phyloP scores from a whole-genome alignment of 1,140 invertebrate species.

The Drosophila auraria region DNA sequence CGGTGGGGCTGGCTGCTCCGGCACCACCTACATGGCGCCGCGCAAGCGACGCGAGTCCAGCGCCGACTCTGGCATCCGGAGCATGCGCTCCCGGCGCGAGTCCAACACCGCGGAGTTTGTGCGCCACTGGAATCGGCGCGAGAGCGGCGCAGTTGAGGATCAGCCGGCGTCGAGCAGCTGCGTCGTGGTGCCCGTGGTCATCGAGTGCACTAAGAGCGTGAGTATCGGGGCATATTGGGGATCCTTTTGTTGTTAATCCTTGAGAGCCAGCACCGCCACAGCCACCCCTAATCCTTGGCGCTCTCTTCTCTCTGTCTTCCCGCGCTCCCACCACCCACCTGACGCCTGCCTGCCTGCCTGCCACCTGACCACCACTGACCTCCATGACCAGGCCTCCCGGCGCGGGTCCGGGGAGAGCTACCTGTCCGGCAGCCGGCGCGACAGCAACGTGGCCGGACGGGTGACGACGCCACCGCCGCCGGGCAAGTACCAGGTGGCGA shows the following conservation, averaged over 20 bases:
- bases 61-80: slow-evolving; percentile 92
- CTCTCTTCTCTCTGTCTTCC: slow-evolving; percentile 39
- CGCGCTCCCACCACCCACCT: not conserved
- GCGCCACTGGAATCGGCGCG: slow-evolving; percentile 89
- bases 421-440: slow-evolving; percentile 87
- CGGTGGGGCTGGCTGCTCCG: slow-evolving; percentile 22
- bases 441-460: slow-evolving; percentile 86
- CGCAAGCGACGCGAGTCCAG: slow-evolving; percentile 92
- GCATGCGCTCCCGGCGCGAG: slow-evolving; percentile 90
- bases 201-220: slow-evolving; percentile 76
- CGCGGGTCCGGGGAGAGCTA: slow-evolving; percentile 89
- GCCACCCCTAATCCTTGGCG: slow-evolving; percentile 36
- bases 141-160: slow-evolving; percentile 84
- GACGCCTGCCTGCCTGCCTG: not conserved
- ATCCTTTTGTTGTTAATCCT: not conserved
- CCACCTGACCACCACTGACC: not conserved
- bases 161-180: slow-evolving; percentile 27
- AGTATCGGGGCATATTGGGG: slow-evolving; percentile 39
- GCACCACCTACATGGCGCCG: slow-evolving; percentile 85
- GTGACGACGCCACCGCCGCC: slow-evolving; percentile 87
- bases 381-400: slow-evolving; percentile 81
- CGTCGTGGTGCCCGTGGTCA: slow-evolving; percentile 63
- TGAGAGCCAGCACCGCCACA: not conserved
- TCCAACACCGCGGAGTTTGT: slow-evolving; percentile 91
- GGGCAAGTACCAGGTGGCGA: slow-evolving; percentile 88